phyloP scores from a whole-genome alignment of 1,140 invertebrate genomes.

The Brachionus manjavacas region DNA sequence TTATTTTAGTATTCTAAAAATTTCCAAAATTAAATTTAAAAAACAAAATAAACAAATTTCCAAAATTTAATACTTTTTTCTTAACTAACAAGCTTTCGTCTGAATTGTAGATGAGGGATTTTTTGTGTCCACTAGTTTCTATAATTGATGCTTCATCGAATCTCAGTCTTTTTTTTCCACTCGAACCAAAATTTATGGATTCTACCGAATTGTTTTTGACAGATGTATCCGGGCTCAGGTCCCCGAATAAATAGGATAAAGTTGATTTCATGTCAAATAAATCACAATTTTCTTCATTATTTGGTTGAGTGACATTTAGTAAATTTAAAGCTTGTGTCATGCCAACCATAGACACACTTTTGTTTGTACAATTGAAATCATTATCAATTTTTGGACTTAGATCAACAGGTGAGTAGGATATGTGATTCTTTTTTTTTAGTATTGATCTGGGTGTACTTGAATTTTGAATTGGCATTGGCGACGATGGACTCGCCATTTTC shows the following conservation, averaged over 20 bases:
- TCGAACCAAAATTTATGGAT: background rate
- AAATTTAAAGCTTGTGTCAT: slow-evolving; percentile 23
- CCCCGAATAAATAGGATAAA: background rate
- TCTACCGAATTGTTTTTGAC: background rate
- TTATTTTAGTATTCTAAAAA: background rate
- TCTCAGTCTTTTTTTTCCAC: background rate
- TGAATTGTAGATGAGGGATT: background rate
- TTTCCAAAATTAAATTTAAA: background rate
- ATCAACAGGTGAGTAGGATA: background rate
- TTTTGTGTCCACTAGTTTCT: slow-evolving; percentile 14
- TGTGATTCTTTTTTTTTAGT: background rate
- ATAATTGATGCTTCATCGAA: slow-evolving; percentile 13
- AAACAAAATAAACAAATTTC: background rate
- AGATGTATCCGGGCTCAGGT: background rate
- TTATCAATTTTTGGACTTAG: background rate
- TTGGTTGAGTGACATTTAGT: background rate
- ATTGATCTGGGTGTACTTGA: slow-evolving; percentile 9
- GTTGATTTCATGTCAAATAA: slow-evolving; percentile 22
- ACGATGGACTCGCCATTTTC: background rate
- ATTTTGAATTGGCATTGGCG: background rate
- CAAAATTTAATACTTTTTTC: background rate
- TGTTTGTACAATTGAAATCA: background rate
- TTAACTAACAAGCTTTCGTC: background rate
- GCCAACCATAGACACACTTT: background rate
- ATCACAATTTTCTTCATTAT: background rate